A percentile compares a stretch with the other conserved stretches of the same genome.
These are phyloP conservation scores for Neria commutata DNA, from an alignment of 2,888 invertebrate genomes.

Conservation along the genomic window DNA sequence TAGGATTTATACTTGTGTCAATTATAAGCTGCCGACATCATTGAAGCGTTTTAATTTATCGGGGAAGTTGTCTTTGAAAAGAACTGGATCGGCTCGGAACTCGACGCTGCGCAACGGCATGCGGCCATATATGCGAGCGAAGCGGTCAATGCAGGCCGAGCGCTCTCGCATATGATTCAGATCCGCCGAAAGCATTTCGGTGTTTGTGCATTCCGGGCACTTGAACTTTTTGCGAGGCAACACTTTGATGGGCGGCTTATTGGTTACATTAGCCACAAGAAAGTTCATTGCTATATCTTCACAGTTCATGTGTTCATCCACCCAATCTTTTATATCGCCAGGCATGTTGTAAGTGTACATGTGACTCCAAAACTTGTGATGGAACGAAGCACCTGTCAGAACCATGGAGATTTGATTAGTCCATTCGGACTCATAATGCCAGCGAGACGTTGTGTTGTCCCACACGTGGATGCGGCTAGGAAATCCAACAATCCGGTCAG, in stretches of 20 bases:
- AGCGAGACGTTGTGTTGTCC: slow-evolving; percentile 84
- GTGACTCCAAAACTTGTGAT: slow-evolving; percentile 96
- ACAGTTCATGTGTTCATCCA: slow-evolving; percentile 95
- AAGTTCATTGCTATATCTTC: slow-evolving; percentile 99
- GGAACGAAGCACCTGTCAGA: slow-evolving; percentile 94
- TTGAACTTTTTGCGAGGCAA: slow-evolving; percentile 96
- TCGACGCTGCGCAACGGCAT: slow-evolving; percentile 90
- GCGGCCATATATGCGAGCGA: slow-evolving; percentile 78
- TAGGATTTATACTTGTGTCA: not conserved
- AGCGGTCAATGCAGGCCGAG: slow-evolving; percentile 85
- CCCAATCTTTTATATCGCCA: slow-evolving; percentile 82
- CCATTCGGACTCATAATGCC: slow-evolving; percentile 98
- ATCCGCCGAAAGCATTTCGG: slow-evolving; percentile 92
- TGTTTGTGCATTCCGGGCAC: slow-evolving; percentile 92
- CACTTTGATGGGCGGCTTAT: slow-evolving; percentile 93
- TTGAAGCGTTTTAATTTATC: slow-evolving; percentile 87
- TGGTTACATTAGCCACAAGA: slow-evolving; percentile 89
- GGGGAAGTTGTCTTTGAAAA: slow-evolving; percentile 85
- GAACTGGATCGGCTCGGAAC: slow-evolving; percentile 93
- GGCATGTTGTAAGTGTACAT: slow-evolving; percentile 92
- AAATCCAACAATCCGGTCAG: slow-evolving; percentile 94
- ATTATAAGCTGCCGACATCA: slow-evolving; percentile 84
- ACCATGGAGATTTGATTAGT: slow-evolving; percentile 96
- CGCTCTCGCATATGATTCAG: slow-evolving; percentile 91
- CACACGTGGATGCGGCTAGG: slow-evolving; percentile 93